A percentile compares a stretch with the other conserved stretches of the same genome.
Conservation (phyloP, 2,797 vertebrate species). For the Sebastes diaconus region DNA sequence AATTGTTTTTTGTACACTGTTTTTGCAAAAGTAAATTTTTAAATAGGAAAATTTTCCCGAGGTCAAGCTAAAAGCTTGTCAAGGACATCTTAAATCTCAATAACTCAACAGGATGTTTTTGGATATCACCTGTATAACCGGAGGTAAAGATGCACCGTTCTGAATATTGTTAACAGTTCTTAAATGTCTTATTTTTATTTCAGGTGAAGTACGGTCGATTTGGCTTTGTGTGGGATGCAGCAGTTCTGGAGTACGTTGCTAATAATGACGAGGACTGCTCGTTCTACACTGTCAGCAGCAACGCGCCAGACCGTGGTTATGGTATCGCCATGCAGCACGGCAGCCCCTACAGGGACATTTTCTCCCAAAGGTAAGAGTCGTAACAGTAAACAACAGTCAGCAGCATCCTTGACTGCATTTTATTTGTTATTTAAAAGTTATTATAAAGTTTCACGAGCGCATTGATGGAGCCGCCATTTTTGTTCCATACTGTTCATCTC, state of each 20-base stretch:
- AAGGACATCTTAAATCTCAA: background rate
- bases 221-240: slow-evolving; percentile 97
- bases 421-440: slow-evolving; percentile 9
- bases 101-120: background rate
- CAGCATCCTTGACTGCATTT: slow-evolving; percentile 2
- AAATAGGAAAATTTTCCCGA: background rate
- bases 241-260: slow-evolving; percentile 95
- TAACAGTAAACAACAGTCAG: slow-evolving; percentile 26
- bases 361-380: slow-evolving; percentile 93
- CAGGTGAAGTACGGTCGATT: slow-evolving; percentile 97
- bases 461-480: background rate
- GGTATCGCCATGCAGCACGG: slow-evolving; percentile 98
- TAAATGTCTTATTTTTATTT: background rate
- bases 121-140: background rate
- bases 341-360: slow-evolving; percentile 96
- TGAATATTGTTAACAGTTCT: background rate
- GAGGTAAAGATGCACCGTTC: background rate
- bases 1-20: background rate
- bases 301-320: slow-evolving; percentile 92
- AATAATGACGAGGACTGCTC: slow-evolving; percentile 97
- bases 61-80: background rate
- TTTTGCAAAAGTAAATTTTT: background rate
- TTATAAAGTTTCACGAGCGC: background rate
- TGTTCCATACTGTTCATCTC: background rate
- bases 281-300: slow-evolving; percentile 93